A percentile compares a stretch with the other conserved stretches of the same genome.
These are phyloP conservation scores for Cephalopachus bancanus DNA, from an alignment of 2,797 vertebrate genomes.

Conservation along the genomic window DNA sequence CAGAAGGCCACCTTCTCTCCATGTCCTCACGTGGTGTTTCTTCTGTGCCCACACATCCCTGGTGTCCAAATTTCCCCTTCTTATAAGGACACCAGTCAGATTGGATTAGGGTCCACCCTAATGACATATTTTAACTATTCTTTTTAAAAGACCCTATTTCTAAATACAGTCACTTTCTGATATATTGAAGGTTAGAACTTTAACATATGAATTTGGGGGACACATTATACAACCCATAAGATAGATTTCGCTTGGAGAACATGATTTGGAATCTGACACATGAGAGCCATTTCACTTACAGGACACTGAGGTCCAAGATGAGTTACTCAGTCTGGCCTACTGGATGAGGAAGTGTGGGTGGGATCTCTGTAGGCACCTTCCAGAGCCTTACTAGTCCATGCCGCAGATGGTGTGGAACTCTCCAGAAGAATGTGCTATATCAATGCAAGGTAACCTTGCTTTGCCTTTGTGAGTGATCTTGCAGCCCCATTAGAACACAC, in stretches of 20 bases:
- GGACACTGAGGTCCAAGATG: neutral
- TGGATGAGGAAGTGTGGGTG: rapidly evolving
- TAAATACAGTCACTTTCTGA: neutral
- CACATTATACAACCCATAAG: neutral
- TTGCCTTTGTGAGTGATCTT: neutral
- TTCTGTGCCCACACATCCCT: neutral
- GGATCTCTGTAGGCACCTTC: neutral
- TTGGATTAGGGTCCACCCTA: neutral
- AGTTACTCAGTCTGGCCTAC: too few relatives aligned
- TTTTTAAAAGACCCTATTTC: neutral
- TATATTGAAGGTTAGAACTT: neutral
- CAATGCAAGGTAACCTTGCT: neutral
- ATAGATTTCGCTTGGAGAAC: neutral
- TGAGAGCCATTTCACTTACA: neutral
- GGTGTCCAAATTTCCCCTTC: neutral
- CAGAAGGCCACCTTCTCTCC: neutral
- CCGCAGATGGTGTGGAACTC: neutral
- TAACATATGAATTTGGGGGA: neutral
- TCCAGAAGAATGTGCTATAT: neutral
- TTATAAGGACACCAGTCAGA: neutral
- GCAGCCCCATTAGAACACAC: neutral
- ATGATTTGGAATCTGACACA: neutral
- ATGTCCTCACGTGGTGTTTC: neutral
- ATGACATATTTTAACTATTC: neutral
- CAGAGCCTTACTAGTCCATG: neutral